Evolutionary conservation across 2,113 vertebrate species (phyloP).

Genomic region (Tonatia bakeri): DNA sequence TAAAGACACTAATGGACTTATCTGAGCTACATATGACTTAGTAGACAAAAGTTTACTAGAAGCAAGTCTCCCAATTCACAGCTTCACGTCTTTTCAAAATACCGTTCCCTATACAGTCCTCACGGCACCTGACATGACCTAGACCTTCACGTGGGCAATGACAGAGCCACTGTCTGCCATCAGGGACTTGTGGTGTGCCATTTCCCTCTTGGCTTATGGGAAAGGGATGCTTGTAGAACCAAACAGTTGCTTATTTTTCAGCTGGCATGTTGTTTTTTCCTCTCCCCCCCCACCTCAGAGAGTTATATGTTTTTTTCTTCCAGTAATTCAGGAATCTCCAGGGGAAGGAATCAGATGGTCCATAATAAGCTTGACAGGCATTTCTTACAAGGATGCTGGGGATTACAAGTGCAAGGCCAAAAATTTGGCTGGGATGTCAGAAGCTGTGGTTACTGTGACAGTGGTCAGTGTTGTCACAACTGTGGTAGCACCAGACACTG

Average conservation of each 20-base stretch:
- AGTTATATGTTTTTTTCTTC: neutral
- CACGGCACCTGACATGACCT: neutral
- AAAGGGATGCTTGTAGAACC: neutral
- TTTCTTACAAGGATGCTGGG: conserved; percentile 90
- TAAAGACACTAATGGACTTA: neutral
- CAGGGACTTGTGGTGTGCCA: neutral
- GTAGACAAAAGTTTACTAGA: neutral
- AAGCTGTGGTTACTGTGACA: conserved; percentile 88
- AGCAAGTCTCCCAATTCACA: neutral
- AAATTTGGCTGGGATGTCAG: conserved; percentile 90
- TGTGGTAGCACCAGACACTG: conserved; percentile 72
- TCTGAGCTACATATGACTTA: neutral
- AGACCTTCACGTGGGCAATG: neutral
- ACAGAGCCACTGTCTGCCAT: neutral
- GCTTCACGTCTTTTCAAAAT: neutral
- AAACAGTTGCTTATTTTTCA: neutral
- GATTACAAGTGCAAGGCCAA: conserved; percentile 95
- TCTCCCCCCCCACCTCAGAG: neutral
- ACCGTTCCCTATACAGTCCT: neutral
- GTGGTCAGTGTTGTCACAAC: conserved; percentile 85
- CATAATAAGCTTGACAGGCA: conserved; percentile 92
- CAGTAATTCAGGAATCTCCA: conserved; percentile 96
- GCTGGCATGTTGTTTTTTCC: neutral
- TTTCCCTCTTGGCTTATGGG: neutral
- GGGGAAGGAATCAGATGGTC: conserved; percentile 93